These are phyloP conservation scores for Apodemia duryi DNA, from an alignment of 2,888 invertebrate genomes.

Conservation along the genomic window DNA sequence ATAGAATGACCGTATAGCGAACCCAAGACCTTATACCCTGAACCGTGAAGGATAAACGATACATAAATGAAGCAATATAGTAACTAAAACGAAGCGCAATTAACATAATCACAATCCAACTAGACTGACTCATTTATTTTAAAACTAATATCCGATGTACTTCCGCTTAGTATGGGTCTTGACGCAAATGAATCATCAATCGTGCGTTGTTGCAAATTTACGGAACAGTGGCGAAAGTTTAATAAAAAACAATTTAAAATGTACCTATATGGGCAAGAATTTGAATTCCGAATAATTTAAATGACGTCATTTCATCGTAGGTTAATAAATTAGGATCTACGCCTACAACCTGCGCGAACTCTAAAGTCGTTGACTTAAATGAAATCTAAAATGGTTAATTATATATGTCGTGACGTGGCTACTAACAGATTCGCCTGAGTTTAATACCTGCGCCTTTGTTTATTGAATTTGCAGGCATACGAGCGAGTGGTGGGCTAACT, in stretches of 20 bases:
- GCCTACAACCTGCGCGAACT: too few relatives aligned
- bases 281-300: not conserved
- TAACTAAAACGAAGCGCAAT: not conserved
- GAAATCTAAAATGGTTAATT: too few relatives aligned
- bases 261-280: not conserved
- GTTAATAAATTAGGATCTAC: too few relatives aligned
- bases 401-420: too few relatives aligned
- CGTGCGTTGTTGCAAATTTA: not conserved
- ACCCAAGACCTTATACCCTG: too few relatives aligned
- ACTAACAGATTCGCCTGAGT: too few relatives aligned
- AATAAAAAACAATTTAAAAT: not conserved
- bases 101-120: constrained; percentile 16
- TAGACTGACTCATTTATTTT: constrained; percentile 35
- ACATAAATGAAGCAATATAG: not conserved
- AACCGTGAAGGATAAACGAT: too few relatives aligned
- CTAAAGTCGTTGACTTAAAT: too few relatives aligned
- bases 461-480: too few relatives aligned
- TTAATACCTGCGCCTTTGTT: too few relatives aligned
- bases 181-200: constrained; percentile 14
- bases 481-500: too few relatives aligned
- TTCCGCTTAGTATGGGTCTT: constrained; percentile 30
- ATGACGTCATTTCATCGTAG: not conserved
- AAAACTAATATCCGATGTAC: constrained; percentile 34
- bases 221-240: not conserved
- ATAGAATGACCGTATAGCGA: too few relatives aligned